phyloP scores from a whole-genome alignment of 1,140 invertebrate species.

The Lordiphosa stackelbergi region DNA sequence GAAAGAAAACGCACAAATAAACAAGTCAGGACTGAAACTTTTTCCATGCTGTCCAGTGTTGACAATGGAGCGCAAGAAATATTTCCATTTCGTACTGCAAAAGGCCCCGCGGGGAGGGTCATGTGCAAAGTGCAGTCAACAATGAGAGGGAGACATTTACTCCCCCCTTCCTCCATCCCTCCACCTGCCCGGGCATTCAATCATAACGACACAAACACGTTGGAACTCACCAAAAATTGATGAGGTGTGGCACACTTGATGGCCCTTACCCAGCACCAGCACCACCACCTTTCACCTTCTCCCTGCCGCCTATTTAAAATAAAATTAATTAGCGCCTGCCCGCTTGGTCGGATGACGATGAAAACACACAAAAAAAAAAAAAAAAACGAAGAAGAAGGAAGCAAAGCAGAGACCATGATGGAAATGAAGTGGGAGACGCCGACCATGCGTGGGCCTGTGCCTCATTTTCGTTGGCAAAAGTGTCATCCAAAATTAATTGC shows the following conservation, averaged over 20 bases:
- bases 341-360: conserved; percentile 46
- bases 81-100: no score
- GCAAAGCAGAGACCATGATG: not conserved
- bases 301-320: conserved; percentile 24
- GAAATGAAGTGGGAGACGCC: no score
- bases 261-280: conserved; percentile 14
- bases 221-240: conserved; percentile 41
- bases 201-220: conserved; percentile 38
- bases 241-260: conserved; percentile 60
- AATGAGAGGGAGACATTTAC: not conserved
- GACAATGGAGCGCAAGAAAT: no score
- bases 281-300: not conserved
- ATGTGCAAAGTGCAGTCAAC: no score
- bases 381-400: not conserved
- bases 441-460: conserved; percentile 6
- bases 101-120: no score
- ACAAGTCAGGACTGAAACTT: no score
- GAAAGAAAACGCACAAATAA: no score
- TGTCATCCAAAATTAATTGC: conserved; percentile 71
- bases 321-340: conserved; percentile 69
- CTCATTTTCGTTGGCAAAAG: conserved; percentile 48
- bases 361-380: conserved; percentile 4
- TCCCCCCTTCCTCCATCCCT: not conserved
- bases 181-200: conserved; percentile 29
- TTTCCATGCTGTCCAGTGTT: no score